Base-by-base conservation (phyloP, 2,113 vertebrate genomes). In the Aplodontia rufa region DNA sequence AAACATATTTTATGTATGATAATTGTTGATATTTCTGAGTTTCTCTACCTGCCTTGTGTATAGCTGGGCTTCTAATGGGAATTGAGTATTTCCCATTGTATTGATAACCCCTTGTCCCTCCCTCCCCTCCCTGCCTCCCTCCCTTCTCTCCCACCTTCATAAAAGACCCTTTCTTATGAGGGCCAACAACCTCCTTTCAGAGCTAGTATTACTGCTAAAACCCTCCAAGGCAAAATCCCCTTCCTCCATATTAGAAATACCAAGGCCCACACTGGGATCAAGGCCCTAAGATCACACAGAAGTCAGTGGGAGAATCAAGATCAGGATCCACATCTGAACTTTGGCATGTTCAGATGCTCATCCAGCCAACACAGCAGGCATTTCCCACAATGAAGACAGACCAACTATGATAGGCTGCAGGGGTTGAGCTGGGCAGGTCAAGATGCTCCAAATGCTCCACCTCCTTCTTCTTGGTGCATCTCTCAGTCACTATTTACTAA, bases 331-430 rank as follows among this genome's bases (percentile, higher is more conserved):
- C 14, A 32, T 14, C 30, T 51, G 9, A 42, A 1, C 6, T 13
- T 7, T 10, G 58, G 19, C 7, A 22, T 6, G 1, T n/a, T 83
- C 5, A 1, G 58, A 40, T 47, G 14, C 14, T 68, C 26, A 37
- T 78, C 12, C 3, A 8, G 45, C 19, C 55, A 66, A 45, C 30
- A 35, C 30, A 40, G 9, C 9, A 42, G 55, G 28, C 30, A 51
- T 75, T 80, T 75, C 19, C 68, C 55, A 45, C n/a, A 53, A 60
- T 17, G 2, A 78, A 79, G 22, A 35, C 13, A n/a, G 32, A 66
- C 10, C 55, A 60, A 42, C 51, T 2, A 0, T 5, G 10, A 0
- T 6, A 40, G 19, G 20, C 49, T n/a, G 2, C 5, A 13, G 37
- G 19, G 55, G 30, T 32, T 51, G 17, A 90, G 49, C 5, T 1